Conservation (phyloP, 2,888 invertebrate genomes). For the Epinotia brunnichana region DNA sequence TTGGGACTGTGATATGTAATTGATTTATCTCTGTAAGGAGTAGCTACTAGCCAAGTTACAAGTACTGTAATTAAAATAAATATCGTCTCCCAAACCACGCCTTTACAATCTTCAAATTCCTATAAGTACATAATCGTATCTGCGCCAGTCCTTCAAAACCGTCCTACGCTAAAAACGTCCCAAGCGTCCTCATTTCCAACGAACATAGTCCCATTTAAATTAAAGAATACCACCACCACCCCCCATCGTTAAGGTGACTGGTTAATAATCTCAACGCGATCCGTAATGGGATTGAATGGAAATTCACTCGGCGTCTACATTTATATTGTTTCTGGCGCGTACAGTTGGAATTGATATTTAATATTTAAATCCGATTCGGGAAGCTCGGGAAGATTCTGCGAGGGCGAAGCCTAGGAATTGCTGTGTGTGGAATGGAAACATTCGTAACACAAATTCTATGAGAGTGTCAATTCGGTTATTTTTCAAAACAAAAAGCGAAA, state of each 20-base stretch:
- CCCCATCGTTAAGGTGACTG: constrained; percentile 73
- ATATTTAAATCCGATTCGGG: constrained; percentile 46
- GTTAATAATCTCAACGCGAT: constrained; percentile 77
- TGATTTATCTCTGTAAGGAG: too few relatives aligned
- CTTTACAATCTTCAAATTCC: constrained; percentile 44
- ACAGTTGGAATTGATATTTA: constrained; percentile 55
- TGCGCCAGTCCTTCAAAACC: constrained; percentile 45
- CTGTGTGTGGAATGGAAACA: constrained; percentile 6
- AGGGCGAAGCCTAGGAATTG: constrained; percentile 15
- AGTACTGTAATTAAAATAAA: neutral
- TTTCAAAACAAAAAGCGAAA: too few relatives aligned
- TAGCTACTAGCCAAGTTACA: too few relatives aligned
- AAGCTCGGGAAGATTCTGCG: constrained; percentile 34
- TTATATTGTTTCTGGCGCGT: constrained; percentile 61
- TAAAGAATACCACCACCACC: constrained; percentile 44
- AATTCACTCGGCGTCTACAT: constrained; percentile 56
- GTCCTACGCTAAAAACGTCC: neutral
- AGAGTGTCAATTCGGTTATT: neutral
- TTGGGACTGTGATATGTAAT: too few relatives aligned
- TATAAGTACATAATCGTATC: constrained; percentile 46
- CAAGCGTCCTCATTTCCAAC: neutral
- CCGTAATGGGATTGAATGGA: constrained; percentile 71
- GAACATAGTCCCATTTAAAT: constrained; percentile 7
- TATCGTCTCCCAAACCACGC: constrained; percentile 21
- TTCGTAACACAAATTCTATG: neutral